Conservation (phyloP, 2,113 vertebrate genomes). For the Alethe castanea region DNA sequence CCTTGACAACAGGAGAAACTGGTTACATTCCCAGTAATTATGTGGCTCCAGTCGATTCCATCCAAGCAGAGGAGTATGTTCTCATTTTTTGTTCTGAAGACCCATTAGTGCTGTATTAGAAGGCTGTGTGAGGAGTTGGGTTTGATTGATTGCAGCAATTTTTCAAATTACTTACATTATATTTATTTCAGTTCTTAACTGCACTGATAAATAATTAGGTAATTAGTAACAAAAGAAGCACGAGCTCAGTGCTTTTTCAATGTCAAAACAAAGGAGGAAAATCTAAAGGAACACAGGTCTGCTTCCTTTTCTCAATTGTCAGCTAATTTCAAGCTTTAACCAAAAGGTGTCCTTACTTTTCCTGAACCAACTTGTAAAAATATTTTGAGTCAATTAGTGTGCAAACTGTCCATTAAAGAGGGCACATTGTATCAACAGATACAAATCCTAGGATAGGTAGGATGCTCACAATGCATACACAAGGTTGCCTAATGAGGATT, state of each 20-base stretch:
- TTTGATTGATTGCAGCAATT: conserved; percentile 8
- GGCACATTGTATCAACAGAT: not conserved
- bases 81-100: conserved; percentile 26
- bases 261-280: conserved; percentile 43
- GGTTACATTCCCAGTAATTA: conserved; percentile 99
- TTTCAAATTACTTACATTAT: conserved; percentile 2
- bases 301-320: not conserved
- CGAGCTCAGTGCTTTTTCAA: conserved; percentile 10
- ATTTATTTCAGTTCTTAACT: conserved; percentile 39
- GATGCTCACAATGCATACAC: not conserved
- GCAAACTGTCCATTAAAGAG: not conserved
- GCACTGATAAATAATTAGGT: conserved; percentile 49
- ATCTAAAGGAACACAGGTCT: not conserved
- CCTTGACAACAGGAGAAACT: conserved; percentile 89
- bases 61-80: conserved; percentile 97
- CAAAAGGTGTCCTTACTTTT: not conserved
- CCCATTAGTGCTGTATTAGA: not conserved
- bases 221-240: conserved; percentile 38
- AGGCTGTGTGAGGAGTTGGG: not conserved
- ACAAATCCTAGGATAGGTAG: not conserved
- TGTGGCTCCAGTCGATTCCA: conserved; percentile 96
- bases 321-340: not conserved
- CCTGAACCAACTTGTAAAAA: conserved; percentile 2
- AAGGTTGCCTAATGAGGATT: not conserved
- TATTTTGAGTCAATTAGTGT: not conserved